A percentile compares a stretch with the other conserved stretches of the same genome.
phyloP scores from a whole-genome alignment of 2,113 vertebrate species.

The Microtus oregoni region DNA sequence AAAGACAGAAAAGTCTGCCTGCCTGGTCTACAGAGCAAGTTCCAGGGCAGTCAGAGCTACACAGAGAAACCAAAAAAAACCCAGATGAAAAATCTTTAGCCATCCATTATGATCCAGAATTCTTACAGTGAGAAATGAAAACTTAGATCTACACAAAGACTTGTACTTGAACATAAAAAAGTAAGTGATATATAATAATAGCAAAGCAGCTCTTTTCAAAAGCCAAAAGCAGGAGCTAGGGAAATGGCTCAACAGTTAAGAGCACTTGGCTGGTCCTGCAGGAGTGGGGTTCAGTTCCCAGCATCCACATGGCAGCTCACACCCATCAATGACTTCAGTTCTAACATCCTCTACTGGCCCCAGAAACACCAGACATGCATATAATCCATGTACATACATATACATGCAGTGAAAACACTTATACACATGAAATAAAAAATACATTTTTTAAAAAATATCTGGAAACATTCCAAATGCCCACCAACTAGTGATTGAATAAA shows the following conservation, averaged over 20 bases:
- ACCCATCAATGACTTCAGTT: neutral
- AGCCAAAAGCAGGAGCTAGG: neutral
- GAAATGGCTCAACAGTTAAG: neutral
- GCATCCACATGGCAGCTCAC: neutral
- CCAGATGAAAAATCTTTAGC: neutral
- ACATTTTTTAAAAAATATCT: neutral
- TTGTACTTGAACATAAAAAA: neutral
- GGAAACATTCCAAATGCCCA: neutral
- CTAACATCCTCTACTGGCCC: neutral
- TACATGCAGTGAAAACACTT: neutral
- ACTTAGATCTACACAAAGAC: neutral
- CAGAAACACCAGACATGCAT: neutral
- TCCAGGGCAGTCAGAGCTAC: neutral
- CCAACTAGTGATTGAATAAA: neutral
- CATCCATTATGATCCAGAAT: constrained; percentile 13
- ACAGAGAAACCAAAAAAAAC: neutral
- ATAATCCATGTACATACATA: neutral
- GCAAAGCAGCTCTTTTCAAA: neutral
- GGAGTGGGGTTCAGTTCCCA: neutral
- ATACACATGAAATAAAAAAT: neutral
- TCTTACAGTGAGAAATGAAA: neutral
- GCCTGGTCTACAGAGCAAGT: neutral
- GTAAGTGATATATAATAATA: neutral
- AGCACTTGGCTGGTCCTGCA: neutral
- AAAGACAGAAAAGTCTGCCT: neutral